A percentile compares a stretch with the other conserved stretches of the same genome.
phyloP scores from a whole-genome alignment of 2,113 vertebrate genomes.

The Labrus mixtus region DNA sequence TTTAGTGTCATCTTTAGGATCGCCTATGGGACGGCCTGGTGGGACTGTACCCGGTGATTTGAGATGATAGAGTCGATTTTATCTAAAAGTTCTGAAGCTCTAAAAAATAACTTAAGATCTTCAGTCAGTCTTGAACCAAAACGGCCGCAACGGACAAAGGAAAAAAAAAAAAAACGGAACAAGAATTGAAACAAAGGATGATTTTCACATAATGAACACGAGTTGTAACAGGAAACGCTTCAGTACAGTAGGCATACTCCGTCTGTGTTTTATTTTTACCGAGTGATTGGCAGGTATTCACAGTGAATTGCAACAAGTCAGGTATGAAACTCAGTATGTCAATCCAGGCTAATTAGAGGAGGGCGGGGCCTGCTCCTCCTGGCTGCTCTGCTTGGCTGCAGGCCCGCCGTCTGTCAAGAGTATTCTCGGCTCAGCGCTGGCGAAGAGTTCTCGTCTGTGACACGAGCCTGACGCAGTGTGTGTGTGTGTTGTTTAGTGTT shows the following conservation, averaged over 20 bases:
- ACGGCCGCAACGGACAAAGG: too few relatives aligned
- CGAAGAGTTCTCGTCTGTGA: too few relatives aligned
- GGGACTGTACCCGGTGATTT: too few relatives aligned
- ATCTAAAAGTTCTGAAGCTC: too few relatives aligned
- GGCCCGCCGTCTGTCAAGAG: constrained; percentile 40
- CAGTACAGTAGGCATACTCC: not conserved
- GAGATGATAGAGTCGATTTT: too few relatives aligned
- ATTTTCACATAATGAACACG: not conserved
- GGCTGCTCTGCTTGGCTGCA: constrained; percentile 27
- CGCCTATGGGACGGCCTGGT: too few relatives aligned
- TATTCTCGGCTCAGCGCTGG: not conserved
- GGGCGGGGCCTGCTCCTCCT: not conserved
- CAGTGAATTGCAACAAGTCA: not conserved
- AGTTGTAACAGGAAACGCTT: not conserved
- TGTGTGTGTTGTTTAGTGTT: not conserved
- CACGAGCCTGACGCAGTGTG: constrained; percentile 12
- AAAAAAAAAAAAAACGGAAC: too few relatives aligned
- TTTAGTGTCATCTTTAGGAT: too few relatives aligned
- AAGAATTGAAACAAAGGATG: too few relatives aligned
- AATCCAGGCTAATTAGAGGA: not conserved
- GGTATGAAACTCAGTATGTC: not conserved
- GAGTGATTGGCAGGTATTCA: constrained; percentile 11
- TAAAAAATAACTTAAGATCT: too few relatives aligned
- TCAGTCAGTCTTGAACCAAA: too few relatives aligned
- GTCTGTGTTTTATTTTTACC: not conserved